These are phyloP conservation scores for Dasyornis broadbenti DNA, from an alignment of 2,113 vertebrate species.

Conservation along the genomic window DNA sequence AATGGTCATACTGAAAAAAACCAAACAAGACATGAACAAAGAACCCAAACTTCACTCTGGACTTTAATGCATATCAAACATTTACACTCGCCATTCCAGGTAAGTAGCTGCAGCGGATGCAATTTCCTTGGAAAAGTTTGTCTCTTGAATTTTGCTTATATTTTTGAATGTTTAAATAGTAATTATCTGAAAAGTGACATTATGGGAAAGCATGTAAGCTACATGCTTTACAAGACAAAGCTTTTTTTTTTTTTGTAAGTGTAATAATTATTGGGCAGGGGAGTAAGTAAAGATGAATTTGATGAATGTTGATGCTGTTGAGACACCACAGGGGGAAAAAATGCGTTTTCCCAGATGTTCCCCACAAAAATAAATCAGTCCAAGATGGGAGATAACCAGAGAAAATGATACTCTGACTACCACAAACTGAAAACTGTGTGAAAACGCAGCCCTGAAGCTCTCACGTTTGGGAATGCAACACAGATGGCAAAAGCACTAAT, in stretches of 20 bases:
- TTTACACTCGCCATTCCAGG: not conserved
- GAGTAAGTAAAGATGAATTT: not conserved
- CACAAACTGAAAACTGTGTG: not conserved
- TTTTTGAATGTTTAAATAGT: not conserved
- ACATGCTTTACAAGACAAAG: not conserved
- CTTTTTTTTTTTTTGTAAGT: accelerated
- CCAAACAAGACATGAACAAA: not conserved
- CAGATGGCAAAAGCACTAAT: not conserved
- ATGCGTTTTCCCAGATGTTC: not conserved
- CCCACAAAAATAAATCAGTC: not conserved
- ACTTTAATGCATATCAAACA: not conserved
- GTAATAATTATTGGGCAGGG: not conserved
- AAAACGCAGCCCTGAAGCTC: not conserved
- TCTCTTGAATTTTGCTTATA: not conserved
- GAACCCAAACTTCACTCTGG: not conserved
- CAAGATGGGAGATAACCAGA: not conserved
- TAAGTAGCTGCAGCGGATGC: not conserved
- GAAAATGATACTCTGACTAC: not conserved
- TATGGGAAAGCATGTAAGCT: not conserved
- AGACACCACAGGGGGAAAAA: not conserved
- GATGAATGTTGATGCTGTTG: not conserved
- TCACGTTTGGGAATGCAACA: not conserved
- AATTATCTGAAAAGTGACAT: not conserved
- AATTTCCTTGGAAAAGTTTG: not conserved
- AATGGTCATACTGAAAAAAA: not conserved